phyloP scores from a whole-genome alignment of 2,113 vertebrate genomes.

The Tinamus guttatus region DNA sequence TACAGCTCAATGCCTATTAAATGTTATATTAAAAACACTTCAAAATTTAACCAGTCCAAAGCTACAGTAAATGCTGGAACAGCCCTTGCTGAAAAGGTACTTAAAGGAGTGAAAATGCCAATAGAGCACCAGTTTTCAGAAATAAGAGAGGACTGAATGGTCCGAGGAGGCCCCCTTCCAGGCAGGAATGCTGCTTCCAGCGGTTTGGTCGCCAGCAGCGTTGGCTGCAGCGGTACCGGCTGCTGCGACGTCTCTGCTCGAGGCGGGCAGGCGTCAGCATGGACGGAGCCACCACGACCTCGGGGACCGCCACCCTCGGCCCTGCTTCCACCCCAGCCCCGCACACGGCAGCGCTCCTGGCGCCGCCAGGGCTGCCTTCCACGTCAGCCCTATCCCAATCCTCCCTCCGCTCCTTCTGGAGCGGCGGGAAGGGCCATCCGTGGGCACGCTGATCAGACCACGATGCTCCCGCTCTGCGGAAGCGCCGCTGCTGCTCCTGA shows the following conservation, averaged over 20 bases:
- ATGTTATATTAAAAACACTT: not conserved
- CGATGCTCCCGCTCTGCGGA: not conserved
- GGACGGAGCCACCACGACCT: not conserved
- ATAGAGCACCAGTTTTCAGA: not conserved
- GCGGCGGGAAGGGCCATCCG: not conserved
- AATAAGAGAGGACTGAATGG: fast-evolving
- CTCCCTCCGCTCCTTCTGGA: not conserved
- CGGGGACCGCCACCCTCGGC: not conserved
- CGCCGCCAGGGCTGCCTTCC: fast-evolving
- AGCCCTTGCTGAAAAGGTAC: not conserved
- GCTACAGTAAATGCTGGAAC: not conserved
- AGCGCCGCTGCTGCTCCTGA: not conserved
- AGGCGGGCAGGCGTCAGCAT: too few species aligned
- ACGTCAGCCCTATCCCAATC: not conserved
- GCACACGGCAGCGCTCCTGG: fast-evolving
- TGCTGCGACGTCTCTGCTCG: not conserved
- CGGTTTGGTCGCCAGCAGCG: fast-evolving
- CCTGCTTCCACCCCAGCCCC: not conserved
- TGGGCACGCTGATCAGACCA: not conserved
- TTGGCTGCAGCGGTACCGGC: fast-evolving
- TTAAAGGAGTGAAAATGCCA: not conserved
- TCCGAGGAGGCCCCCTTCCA: not conserved
- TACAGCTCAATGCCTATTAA: not conserved
- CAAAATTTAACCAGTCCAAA: not conserved
- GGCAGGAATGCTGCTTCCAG: not conserved